Evolutionary conservation across 2,888 invertebrate species (phyloP), one percentile per base, ranked within the genome.

Genomic region (Oscheius sp.): DNA sequence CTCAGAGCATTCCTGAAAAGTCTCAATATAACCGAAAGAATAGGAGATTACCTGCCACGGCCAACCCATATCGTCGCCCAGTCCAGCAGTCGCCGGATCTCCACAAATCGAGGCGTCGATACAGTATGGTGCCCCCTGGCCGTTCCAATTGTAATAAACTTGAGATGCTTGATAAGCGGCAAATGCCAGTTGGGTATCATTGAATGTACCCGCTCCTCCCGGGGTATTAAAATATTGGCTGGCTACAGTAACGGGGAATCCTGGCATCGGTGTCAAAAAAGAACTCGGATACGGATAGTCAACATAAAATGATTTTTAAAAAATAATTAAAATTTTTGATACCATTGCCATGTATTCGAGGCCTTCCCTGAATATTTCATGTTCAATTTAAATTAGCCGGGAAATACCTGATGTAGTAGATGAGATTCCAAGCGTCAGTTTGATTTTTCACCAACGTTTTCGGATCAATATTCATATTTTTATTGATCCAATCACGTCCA

Each of bases 241-340:
- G 18, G 74, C 71, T 16, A 59, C 92, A 86, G 90, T 89, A 69
- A 97, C 93, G 0, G 97, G 97, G 89, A 94, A 92, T 0, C 93
- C 94, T 0, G 97, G 96, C 27, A 98, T 85, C 21, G 89, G 89
- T 7, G 72, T 73, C 64, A 98, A 90, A 89, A 98, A 98, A 85
- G 92, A 92, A 0, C 93, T 92, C 0, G 93, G 90, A 89, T 96
- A 98, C 0, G 98, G 97, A 89, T 98, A 99, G 90, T 99, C 94
- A 18, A 93, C n/a, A n/a, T n/a, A n/a, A n/a, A n/a, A n/a, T n/a
- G n/a, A n/a, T n/a, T n/a, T n/a, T 93, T 96, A 97, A 59, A 56
- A 2, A 35, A 16, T 0, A n/a, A 23, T 55, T 18, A 18, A 21
- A 93, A n/a, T n/a, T n/a, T n/a, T n/a, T n/a, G n/a, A n/a, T n/a